These are phyloP conservation scores for Altica lythri DNA, from an alignment of 2,888 invertebrate species.

Conservation along the genomic window DNA sequence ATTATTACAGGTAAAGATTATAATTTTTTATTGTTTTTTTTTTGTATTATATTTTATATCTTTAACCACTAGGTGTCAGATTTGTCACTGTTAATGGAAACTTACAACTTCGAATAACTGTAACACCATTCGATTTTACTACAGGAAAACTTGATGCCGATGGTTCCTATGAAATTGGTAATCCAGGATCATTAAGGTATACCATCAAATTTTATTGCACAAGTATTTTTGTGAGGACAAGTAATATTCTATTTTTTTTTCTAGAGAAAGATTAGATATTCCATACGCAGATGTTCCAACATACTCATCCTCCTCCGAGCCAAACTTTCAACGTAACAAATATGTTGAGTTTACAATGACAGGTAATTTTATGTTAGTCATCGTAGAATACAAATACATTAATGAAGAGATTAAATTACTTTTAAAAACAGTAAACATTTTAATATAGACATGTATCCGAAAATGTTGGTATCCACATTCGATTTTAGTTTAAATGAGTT, in stretches of 20 bases:
- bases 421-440: too few relatives aligned
- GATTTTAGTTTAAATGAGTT: too few relatives aligned
- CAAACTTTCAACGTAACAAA: slow-evolving; percentile 57
- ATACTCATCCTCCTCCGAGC: slow-evolving; percentile 50
- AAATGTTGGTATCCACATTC: too few relatives aligned
- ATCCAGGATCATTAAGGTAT: too few relatives aligned
- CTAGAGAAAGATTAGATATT: slow-evolving; percentile 63
- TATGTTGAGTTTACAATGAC: slow-evolving; percentile 60
- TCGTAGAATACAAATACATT: too few relatives aligned
- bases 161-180: slow-evolving; percentile 35
- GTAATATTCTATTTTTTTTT: too few relatives aligned
- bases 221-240: too few relatives aligned
- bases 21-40: neutral
- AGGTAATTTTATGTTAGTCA: too few relatives aligned
- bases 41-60: too few relatives aligned
- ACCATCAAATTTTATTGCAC: too few relatives aligned
- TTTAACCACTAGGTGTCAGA: slow-evolving; percentile 64
- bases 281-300: slow-evolving; percentile 70
- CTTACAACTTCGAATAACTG: slow-evolving; percentile 77
- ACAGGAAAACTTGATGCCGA: slow-evolving; percentile 66
- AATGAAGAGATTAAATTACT: too few relatives aligned
- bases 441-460: too few relatives aligned
- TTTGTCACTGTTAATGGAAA: slow-evolving; percentile 77
- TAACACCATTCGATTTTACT: slow-evolving; percentile 77
- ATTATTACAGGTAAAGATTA: slow-evolving; percentile 70